Evolutionary conservation across 2,888 invertebrate genomes (phyloP), one percentile per base, ranked within the genome.

Genomic region (Trypoxylon attenuatum): DNA sequence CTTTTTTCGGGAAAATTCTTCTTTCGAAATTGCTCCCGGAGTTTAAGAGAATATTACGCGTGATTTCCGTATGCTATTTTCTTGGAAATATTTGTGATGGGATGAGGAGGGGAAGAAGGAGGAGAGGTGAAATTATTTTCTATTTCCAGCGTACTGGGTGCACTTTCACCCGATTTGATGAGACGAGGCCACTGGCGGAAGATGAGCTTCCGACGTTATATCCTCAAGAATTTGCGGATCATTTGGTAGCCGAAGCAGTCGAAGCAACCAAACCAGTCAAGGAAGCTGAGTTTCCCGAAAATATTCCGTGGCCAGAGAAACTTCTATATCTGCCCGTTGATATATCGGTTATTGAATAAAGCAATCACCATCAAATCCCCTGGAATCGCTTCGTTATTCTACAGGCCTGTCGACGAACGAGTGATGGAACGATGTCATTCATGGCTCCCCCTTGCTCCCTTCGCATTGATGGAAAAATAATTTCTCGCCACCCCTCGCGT

Each of bases 261-360:
- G n/a, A n/a, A n/a, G n/a, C n/a, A n/a, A n/a, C n/a, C n/a, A n/a
- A n/a, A n/a, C n/a, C n/a, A n/a, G n/a, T n/a, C n/a, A n/a, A n/a
- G n/a, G n/a, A n/a, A n/a, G n/a, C n/a, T n/a, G n/a, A n/a, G n/a
- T 71, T 69, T 69, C 46, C 54, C 33, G 60, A 73, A 77, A 79
- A 78, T 76, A 72, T 67, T 71, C 65, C 75, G 61, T 66, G 73
- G 70, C 62, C 47, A 51, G 63, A 47, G 65, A 62, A 49, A 46
- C 59, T 42, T 62, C 25, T n/a, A 23, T 47, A 55, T 65, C 51
- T 57, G 43, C 33, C 51, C 69, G 45, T 55, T 57, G 58, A 63
- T 77, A 75, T 73, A 80, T 77, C 73, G 78, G 73, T 79, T 78
- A 81, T 80, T 73, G 77, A 77, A 80, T 81, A 75, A 80, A 77